phyloP scores from a whole-genome alignment of 37 sponge, comb jelly and placozoan species.

The Beroe forskalii region DNA sequence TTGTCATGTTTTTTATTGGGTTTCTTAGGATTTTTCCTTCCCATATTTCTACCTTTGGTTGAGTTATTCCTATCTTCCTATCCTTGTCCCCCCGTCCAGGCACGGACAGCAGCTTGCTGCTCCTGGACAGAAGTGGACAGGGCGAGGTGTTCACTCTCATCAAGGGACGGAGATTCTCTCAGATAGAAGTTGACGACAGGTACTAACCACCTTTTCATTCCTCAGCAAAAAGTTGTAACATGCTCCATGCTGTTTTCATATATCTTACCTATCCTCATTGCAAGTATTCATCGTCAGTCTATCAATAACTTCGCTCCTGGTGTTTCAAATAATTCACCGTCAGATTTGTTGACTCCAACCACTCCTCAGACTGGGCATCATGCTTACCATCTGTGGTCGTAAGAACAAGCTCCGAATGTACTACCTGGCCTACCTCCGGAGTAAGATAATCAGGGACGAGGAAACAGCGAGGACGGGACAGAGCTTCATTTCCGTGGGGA shows the following conservation, averaged over 20 bases:
- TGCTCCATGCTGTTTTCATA: too few species aligned
- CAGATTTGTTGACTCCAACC: too few species aligned
- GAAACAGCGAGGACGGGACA: slow-evolving; percentile 69
- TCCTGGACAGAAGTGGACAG: slow-evolving; percentile 95
- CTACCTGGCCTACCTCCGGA: slow-evolving; percentile 90
- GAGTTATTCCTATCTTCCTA: slow-evolving; percentile 91
- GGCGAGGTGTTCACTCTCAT: slow-evolving; percentile 95
- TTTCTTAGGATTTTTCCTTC: too few species aligned
- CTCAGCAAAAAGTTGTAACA: too few species aligned
- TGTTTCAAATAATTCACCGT: too few species aligned
- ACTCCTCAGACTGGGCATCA: slow-evolving; percentile 19
- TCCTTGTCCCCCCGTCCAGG: slow-evolving; percentile 69
- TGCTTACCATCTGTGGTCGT: slow-evolving; percentile 69
- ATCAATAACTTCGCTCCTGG: not conserved
- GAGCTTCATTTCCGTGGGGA: slow-evolving; percentile 34
- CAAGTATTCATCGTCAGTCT: not conserved
- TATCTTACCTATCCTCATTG: not conserved
- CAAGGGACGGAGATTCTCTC: slow-evolving; percentile 82
- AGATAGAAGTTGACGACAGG: slow-evolving; percentile 82
- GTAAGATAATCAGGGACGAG: slow-evolving; percentile 89
- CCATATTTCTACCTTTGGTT: too few species aligned
- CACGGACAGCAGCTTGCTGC: slow-evolving; percentile 90
- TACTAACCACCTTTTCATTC: not conserved
- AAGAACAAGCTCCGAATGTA: slow-evolving; percentile 95
- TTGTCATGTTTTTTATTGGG: too few species aligned